Evolutionary conservation across 2,888 invertebrate species (phyloP), one percentile per base, ranked within the genome.

Genomic region (Halictus ligatus): DNA sequence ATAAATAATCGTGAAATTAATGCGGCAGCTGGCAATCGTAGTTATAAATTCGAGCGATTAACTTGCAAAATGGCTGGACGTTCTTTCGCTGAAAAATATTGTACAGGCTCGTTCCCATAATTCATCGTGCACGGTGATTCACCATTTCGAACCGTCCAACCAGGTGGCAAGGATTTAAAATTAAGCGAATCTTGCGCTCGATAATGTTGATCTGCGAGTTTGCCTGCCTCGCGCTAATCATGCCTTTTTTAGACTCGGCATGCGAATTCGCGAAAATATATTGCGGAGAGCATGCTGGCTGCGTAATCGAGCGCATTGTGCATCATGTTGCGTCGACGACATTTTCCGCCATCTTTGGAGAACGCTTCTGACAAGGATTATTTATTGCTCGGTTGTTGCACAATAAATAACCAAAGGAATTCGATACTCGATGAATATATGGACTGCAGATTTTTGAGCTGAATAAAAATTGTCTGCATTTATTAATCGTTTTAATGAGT

Each of bases 11-110:
- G 67, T 64, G 29, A 76, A 48, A 48, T 67, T 35, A 77, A 67
- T 77, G 67, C 67, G 21, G n/a, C 60, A 18, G 48, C 48, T 78
- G 29, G 69, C 29, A 48, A 69, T 50, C 64, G 64, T n/a, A 48
- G 67, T 69, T 69, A 69, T 46, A 77, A 77, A 67, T 77, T 48
- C 35, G 48, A 29, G 12, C 48, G 67, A 77, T 67, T 77, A 48
- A 67, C 43, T 67, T 48, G 29, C 67, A 77, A 50, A 67, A 77
- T 48, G 35, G n/a, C 35, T n/a, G 29, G 35, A n/a, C 29, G 48
- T 1, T 77, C 35, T 67, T 67, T 13, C 29, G 43, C 25, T 7
- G 4, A 77, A 76, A 77, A 78, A 69, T 50, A 69, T 77, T 2
- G n/a, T 40, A 35, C 46, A 25, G 69, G 25, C 48, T 50, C 35